Percentiles rank a stretch among this genome's conserved stretches.
phyloP scores from a whole-genome alignment of 2,888 invertebrate genomes.

The Patella pellucida region DNA sequence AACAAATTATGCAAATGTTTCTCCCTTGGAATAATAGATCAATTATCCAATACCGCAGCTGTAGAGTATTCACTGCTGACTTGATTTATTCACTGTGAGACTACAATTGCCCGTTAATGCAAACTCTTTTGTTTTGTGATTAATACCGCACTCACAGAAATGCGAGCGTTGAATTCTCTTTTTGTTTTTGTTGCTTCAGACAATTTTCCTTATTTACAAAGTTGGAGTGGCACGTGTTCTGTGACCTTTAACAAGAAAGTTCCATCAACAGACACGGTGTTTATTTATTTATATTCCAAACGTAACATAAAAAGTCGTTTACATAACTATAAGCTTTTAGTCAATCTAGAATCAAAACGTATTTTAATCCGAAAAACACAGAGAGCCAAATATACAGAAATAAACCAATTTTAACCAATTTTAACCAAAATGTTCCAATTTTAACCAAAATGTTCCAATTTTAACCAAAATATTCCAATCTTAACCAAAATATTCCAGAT shows the following conservation, averaged over 20 bases:
- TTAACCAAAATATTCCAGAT: too few relatives aligned
- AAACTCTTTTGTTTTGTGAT: neutral
- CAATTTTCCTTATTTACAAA: constrained; percentile 5
- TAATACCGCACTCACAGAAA: neutral
- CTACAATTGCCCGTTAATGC: constrained; percentile 10
- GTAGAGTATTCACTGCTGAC: neutral
- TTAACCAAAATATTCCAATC: too few relatives aligned
- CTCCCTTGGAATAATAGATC: constrained; percentile 5
- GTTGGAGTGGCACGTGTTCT: neutral
- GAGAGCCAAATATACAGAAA: too few relatives aligned
- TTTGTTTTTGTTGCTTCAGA: neutral
- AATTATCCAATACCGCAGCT: constrained; percentile 12
- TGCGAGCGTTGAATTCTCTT: neutral
- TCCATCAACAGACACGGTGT: too few relatives aligned
- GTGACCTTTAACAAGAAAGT: neutral
- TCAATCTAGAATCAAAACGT: too few relatives aligned
- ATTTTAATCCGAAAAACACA: too few relatives aligned
- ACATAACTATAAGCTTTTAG: too few relatives aligned
- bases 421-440: too few relatives aligned
- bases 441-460: too few relatives aligned
- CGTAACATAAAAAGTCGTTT: too few relatives aligned
- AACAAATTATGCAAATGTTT: constrained; percentile 11
- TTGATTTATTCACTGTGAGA: constrained; percentile 7
- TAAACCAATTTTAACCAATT: too few relatives aligned
- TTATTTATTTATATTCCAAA: too few relatives aligned